phyloP scores from a whole-genome alignment of 2,113 vertebrate species.

The Echinops telfairi region DNA sequence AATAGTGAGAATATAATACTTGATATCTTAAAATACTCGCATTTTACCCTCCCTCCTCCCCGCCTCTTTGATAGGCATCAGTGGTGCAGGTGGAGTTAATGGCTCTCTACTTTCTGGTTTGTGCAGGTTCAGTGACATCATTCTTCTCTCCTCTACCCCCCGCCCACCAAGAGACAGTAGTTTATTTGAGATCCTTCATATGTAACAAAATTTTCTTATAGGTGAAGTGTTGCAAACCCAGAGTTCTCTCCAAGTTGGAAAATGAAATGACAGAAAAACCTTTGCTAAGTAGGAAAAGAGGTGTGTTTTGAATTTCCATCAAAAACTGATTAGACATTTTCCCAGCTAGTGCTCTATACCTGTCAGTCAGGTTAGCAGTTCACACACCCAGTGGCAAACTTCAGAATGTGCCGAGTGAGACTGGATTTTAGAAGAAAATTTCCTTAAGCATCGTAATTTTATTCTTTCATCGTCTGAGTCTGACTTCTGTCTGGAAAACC shows the following conservation, averaged over 20 bases:
- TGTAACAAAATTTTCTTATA: conserved; percentile 34
- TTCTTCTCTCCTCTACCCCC: too few relatives aligned
- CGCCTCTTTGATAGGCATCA: neutral
- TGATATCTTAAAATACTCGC: neutral
- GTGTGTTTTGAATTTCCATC: conserved; percentile 63
- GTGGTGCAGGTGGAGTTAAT: neutral
- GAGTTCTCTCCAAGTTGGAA: conserved; percentile 55
- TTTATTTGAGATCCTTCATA: conserved; percentile 20
- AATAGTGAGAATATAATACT: conserved; percentile 10
- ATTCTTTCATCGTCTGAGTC: conserved; percentile 29
- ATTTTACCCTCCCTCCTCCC: neutral
- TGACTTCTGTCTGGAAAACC: neutral
- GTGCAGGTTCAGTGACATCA: neutral
- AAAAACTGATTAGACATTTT: conserved; percentile 34
- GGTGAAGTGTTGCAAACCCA: conserved; percentile 31
- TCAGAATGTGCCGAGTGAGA: conserved; percentile 27
- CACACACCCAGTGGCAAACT: conserved; percentile 32
- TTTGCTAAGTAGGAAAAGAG: conserved; percentile 45
- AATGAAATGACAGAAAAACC: conserved; percentile 54
- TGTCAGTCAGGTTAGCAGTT: conserved; percentile 55
- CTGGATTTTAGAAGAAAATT: conserved; percentile 53
- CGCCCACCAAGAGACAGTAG: too few relatives aligned
- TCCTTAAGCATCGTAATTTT: conserved; percentile 29
- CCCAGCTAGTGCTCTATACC: conserved; percentile 30
- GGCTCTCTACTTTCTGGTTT: neutral